phyloP scores from a whole-genome alignment of 2,888 invertebrate species.

The Parascotia fuliginaria region DNA sequence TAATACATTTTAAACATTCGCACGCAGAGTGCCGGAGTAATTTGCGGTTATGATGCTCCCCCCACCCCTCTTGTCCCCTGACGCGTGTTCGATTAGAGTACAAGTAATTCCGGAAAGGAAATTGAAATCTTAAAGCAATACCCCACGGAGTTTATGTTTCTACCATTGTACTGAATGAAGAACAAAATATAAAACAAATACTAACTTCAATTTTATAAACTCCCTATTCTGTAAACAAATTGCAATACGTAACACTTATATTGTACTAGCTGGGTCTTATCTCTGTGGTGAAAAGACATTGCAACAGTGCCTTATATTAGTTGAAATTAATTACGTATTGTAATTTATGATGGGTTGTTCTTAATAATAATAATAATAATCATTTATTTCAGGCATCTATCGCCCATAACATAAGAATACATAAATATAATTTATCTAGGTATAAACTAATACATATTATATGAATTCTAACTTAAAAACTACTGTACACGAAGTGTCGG shows the following conservation, averaged over 20 bases:
- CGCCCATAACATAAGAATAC: too few species aligned
- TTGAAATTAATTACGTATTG: too few species aligned
- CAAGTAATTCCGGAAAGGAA: slow-evolving; percentile 85
- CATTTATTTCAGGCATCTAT: too few species aligned
- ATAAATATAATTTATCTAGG: too few species aligned
- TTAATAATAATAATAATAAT: too few species aligned
- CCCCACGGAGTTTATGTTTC: slow-evolving; percentile 79
- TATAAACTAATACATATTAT: too few species aligned
- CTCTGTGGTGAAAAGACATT: too few species aligned
- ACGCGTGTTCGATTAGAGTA: slow-evolving; percentile 84
- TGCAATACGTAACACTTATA: neutral
- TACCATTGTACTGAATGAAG: slow-evolving; percentile 59
- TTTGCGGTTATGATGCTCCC: slow-evolving; percentile 75
- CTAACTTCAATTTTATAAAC: slow-evolving; percentile 28
- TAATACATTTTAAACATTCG: slow-evolving; percentile 81
- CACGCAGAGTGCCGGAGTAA: slow-evolving; percentile 77
- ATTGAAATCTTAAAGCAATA: slow-evolving; percentile 85
- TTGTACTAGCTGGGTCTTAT: too few species aligned
- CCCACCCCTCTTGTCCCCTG: slow-evolving; percentile 65
- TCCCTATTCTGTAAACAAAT: slow-evolving; percentile 21
- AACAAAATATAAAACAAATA: slow-evolving; percentile 76
- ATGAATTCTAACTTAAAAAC: too few species aligned
- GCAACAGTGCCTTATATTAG: too few species aligned
- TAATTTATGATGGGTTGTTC: too few species aligned
- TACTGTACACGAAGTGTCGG: too few species aligned